Evolutionary conservation across 2,797 vertebrate genomes (phyloP).

Genomic region (Halcyon chelicuti): DNA sequence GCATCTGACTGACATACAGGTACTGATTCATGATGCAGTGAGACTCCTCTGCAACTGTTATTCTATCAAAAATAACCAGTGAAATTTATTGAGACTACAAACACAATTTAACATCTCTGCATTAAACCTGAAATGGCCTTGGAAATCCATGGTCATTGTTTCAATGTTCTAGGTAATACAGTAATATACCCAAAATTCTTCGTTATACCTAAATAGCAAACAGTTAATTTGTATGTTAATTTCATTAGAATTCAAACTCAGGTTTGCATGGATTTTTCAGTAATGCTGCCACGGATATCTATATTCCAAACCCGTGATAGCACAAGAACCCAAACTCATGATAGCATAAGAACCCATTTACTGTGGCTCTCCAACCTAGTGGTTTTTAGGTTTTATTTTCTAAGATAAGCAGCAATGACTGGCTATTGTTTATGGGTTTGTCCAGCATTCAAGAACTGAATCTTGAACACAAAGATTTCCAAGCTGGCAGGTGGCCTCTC

Average conservation of each 20-base stretch:
- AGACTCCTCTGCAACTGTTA: neutral
- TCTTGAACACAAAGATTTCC: neutral
- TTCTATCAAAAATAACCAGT: neutral
- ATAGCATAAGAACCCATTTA: neutral
- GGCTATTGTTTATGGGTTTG: neutral
- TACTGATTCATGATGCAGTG: neutral
- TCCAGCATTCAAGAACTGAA: neutral
- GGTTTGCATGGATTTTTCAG: neutral
- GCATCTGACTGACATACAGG: neutral
- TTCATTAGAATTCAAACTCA: neutral
- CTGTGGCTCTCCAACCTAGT: neutral
- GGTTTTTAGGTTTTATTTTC: neutral
- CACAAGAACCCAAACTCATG: neutral
- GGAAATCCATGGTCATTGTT: neutral
- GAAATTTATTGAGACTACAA: neutral
- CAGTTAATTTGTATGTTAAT: neutral
- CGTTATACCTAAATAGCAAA: neutral
- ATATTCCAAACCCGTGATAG: neutral
- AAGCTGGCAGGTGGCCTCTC: neutral
- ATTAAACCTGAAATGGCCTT: neutral
- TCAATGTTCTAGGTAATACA: neutral
- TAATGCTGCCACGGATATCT: neutral
- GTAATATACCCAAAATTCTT: neutral
- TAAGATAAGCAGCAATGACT: neutral
- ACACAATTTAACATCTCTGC: neutral